Percentiles rank a stretch among this genome's conserved stretches.
Evolutionary conservation across 2,113 vertebrate genomes (phyloP).

Genomic region (Poecilia latipinna): DNA sequence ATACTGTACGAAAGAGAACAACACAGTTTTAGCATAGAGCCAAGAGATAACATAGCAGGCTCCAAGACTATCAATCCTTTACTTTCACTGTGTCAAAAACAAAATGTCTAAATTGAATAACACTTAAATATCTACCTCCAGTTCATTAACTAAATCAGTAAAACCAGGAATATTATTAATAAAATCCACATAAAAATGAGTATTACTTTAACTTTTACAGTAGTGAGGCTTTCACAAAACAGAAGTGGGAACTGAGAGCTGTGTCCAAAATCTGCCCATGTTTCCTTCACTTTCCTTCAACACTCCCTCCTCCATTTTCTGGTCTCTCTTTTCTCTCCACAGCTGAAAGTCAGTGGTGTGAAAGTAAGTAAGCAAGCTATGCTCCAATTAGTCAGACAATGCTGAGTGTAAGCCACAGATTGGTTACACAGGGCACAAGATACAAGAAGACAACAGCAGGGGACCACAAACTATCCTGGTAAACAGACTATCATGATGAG

Average conservation of each 20-base stretch:
- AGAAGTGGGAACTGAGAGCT: not conserved
- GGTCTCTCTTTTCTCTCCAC: conserved; percentile 7
- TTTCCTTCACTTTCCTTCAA: not conserved
- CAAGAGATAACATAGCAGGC: not conserved
- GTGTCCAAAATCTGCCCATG: not conserved
- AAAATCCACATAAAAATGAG: not conserved
- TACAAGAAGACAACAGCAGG: not conserved
- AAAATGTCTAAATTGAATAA: not conserved
- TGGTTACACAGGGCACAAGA: conserved; percentile 7
- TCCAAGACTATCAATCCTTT: not conserved
- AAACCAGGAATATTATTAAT: no score
- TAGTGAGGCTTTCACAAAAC: not conserved
- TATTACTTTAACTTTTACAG: not conserved
- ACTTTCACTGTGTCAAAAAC: not conserved
- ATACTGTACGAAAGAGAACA: not conserved
- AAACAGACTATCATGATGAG: not conserved
- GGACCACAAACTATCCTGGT: not conserved
- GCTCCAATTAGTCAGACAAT: conserved; percentile 70
- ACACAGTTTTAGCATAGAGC: not conserved
- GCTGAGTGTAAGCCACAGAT: conserved; percentile 9
- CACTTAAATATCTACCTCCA: no score
- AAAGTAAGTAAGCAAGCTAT: conserved; percentile 68
- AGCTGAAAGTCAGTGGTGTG: conserved; percentile 66
- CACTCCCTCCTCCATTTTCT: conserved; percentile 26
- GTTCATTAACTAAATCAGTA: no score